Base-by-base conservation (phyloP, 2,113 vertebrate species). In the Pseudolaguvia tuberculata region DNA sequence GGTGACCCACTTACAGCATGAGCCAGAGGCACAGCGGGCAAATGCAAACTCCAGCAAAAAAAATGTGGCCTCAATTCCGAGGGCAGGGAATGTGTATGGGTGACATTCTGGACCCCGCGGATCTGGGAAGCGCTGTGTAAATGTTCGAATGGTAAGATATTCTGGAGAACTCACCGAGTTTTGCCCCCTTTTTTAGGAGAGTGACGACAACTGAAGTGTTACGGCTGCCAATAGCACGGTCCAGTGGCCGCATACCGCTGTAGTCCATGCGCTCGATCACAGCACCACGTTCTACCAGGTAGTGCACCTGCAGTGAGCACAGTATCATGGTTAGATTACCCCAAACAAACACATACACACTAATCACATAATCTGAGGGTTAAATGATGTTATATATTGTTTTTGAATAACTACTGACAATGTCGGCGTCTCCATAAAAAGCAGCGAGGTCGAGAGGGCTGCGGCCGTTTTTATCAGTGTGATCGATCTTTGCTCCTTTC, bases 401-500 rank as follows among this genome's bases (percentile, higher is more conserved):
- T 35, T 14, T 10, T 21, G 25, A 42, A 31, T 75, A 11, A 70
- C 45, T 45, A 92, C 96, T 86, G 88, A 99, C 96, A 14, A 92
- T 95, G 45, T 97, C 95, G 0, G 94, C 93, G 3, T 98, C 97
- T 1, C 96, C 96, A 1, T 95, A 96, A 53, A 98, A 95, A 15
- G 97, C 96, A 0, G 97, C 95, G 57, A 99, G 85, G 81, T 99
- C 96, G 1, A 99, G 85, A 0, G 96, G 95, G 0, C 95, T 98
- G 55, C 97, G 93, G 35, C 97, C 96, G 0, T 96, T 95, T 78
- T 91, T 92, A 87, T 99, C 97, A 0, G 88, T 89, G 79, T 95
- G 94, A 85, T 98, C 95, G 58, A 93, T 90, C 47, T 92, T 88
- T 0, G 94, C 93, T 20, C 95, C 94, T 20, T 92, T 92, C 80